Base-by-base conservation (phyloP, 2,113 vertebrate species). In the Ictalurus furcatus region DNA sequence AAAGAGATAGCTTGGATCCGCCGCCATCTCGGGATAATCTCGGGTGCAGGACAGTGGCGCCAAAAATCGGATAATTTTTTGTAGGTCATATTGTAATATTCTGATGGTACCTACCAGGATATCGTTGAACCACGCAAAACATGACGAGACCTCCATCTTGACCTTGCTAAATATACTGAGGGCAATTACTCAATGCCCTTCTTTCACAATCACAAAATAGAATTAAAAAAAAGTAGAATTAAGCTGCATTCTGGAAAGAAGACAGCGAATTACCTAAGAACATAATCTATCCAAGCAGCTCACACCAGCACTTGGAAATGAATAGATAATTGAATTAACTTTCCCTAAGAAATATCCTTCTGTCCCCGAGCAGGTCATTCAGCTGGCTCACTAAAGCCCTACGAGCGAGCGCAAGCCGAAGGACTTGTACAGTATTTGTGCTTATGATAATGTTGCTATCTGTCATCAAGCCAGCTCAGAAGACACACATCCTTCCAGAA, bases 311-410 rank as follows among this genome's bases (percentile, higher is more conserved):
- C 59, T 63, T 89, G 73, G 59, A 90, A 88, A 89, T 88, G 30
- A 61, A 86, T 58, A 89, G 61, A 89, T 89, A 87, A 88, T 81
- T 59, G 58, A 67, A 92, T 88, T 63, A 67, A 56, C 76, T 84
- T 79, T 85, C 54, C 90, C 91, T 88, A 91, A 90, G 88, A 92
- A 93, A 87, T 79, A 90, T 84, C 76, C 37, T 73, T 74, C 40
- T 73, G 61, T 88, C 54, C 63, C 85, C 87, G 86, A 91, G 87
- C 37, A 59, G 88, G 37, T 89, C 84, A 91, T 92, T 76, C 61
- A 87, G 91, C 91, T 76, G 82, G 67, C 61, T 91, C 85, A 82
- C 78, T 28, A 84, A n/a, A 69, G 48, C 85, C 83, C 73, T 44
- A 80, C 85, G 80, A 92, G 87, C 87, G 76, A 79, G 48, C 34